Base-by-base conservation (phyloP, 2,797 vertebrate genomes). In the Nyctibius grandis region DNA sequence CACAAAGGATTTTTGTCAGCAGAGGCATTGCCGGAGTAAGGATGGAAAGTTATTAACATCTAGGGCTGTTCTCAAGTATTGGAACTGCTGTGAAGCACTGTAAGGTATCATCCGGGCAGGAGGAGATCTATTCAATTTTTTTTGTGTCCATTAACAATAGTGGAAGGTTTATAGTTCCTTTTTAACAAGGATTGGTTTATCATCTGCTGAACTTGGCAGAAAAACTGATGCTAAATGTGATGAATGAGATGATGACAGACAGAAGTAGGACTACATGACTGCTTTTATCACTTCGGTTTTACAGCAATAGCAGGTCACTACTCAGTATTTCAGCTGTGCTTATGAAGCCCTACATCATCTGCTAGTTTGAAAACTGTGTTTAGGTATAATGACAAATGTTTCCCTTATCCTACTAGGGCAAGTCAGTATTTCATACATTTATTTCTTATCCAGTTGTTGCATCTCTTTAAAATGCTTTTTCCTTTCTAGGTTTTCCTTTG, bases 381-480 rank as follows among this genome's bases (percentile, higher is more conserved):
- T 33, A 61, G 31, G 31, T 73, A 23, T n/a, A 79, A 64, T 15
- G n/a, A 75, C 51, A 93, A 80, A 83, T 0, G 2, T 33, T 79
- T 86, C 53, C 70, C 77, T 69, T 59, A 70, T 68, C 42, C 47
- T 67, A 0, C 59, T 2, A 57, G 31, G 61, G 44, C 29, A 83
- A 76, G 28, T 26, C 47, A 12, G 15, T 28, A 33, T 40, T 84
- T 83, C 51, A 61, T 6, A 4, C 2, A 9, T 42, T 61, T 57
- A 85, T 74, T 85, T 78, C 50, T 79, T 91, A 83, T 96, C 94
- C 9, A 83, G 5, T 42, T 95, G 85, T 70, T 98, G 82, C 20
- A 97, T 96, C 89, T 98, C 98, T 96, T 99, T 99, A 56, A 99
- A 98, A 11, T 91, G 96, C 95, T 97, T 98, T 96, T 99, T 99